Evolutionary conservation across 2,113 vertebrate genomes (phyloP), one percentile per base, ranked within the genome.

Genomic region (Syngnathoides biaculeatus): DNA sequence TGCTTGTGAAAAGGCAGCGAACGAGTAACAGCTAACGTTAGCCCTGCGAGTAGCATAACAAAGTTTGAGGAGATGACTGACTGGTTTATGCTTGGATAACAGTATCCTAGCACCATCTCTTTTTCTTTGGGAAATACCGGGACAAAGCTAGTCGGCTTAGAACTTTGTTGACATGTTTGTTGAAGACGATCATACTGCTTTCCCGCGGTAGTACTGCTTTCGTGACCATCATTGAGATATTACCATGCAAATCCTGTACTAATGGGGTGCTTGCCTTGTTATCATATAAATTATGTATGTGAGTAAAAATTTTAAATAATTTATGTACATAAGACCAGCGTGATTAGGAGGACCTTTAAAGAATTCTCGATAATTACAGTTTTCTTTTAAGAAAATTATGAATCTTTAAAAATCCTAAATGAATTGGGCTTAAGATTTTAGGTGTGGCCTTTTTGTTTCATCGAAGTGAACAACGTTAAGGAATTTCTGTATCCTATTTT

Each of bases 141-240:
- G 42, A 40, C 22, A 4, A 2, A 35, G 8, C n/a, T 42, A 13
- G 69, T 58, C 50, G 48, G 71, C 67, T 74, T 68, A 27, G 19
- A 48, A 58, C 74, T 81, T 80, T 83, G 82, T 35, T 35, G 30
- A 35, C 30, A 35, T 35, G 30, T 35, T 85, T 85, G 19, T 15
- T 35, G 6, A 57, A 8, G 24, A 58, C 20, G 8, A 22, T n/a
- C 8, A 50, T 50, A 53, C 11, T n/a, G 22, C 15, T 5, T 11
- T 20, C 26, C 12, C 8, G 24, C 3, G 24, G 24, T 9, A 3
- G 26, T 6, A 35, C 6, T 35, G 30, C 30, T 35, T 35, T 35
- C 30, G 30, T 35, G 30, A 35, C 30, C 30, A 35, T 35, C 30
- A 35, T 5, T 35, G 30, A 35, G 1, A 35, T 35, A 35, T 35